Evolutionary conservation across 2,888 invertebrate species (phyloP), one percentile per base, ranked within the genome.

Genomic region (Matsumyia berberina): DNA sequence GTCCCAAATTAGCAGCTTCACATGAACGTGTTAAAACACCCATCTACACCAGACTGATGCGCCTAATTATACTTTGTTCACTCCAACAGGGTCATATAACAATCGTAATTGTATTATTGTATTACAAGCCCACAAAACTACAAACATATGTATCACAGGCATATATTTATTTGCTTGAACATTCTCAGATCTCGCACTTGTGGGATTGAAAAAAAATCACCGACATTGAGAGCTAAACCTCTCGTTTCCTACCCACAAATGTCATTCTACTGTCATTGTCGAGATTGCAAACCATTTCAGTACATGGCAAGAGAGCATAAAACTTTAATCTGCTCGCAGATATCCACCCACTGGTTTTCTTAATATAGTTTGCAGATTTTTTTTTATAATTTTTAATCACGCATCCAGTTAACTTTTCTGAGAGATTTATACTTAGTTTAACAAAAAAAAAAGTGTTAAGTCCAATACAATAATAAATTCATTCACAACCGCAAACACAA

Each of bases 321-420:
- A 31, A 82, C 57, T 67, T 66, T 67, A 8, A 73, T 66, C 53
- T 37, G 33, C 39, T 49, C 55, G 17, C 74, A 62, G 29, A 70
- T 57, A 82, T 73, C 72, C 67, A 73, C 78, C 82, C 82, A 83
- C 82, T 60, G 78, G 77, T 82, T 79, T 77, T 77, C 70, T 76
- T 60, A 76, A 33, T 76, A 69, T 76, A 76, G 74, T 76, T 55
- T 55, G 44, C 39, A 12, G n/a, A 31, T 24, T 53, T 55, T 58
- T 39, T 53, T 76, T 74, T 19, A 8, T 39, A 42, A 31, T 64
- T 46, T 49, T 37, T 31, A 17, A 37, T 78, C 12, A 44, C 39
- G 46, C 46, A 37, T 51, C 39, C 53, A 49, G 53, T 62, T 37
- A 9, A 51, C 39, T 39, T 24, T 57, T 51, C 24, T 15, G 17